These are phyloP conservation scores for Mustelus asterias DNA, from an alignment of 2,113 vertebrate species.

Conservation along the genomic window DNA sequence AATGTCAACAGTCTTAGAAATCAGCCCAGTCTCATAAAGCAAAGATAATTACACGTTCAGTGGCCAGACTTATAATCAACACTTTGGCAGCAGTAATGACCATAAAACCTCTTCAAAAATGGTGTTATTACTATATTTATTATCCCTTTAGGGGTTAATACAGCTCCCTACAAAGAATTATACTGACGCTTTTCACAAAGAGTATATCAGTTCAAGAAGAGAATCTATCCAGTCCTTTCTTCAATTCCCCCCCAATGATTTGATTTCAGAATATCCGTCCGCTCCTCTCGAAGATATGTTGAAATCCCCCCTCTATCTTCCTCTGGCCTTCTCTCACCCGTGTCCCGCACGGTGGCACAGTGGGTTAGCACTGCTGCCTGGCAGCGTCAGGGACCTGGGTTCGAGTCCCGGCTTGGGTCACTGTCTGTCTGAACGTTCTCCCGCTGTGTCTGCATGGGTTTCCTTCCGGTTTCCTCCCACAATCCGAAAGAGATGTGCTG, in stretches of 20 bases:
- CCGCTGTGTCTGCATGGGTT: too few species aligned
- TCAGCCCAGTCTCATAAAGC: constrained; percentile 4
- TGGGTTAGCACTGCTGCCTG: too few species aligned
- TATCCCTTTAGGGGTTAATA: constrained; percentile 17
- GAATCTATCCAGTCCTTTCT: not conserved
- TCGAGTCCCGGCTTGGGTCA: too few species aligned
- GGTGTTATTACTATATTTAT: constrained; percentile 18
- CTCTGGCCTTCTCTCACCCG: not conserved
- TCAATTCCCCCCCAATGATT: not conserved
- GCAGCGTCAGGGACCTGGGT: too few species aligned
- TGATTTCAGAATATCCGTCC: not conserved
- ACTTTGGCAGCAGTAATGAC: not conserved
- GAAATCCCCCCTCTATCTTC: not conserved
- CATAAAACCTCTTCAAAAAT: constrained; percentile 21
- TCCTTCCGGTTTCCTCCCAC: too few species aligned
- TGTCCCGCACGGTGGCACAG: too few species aligned
- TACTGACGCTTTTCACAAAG: not conserved
- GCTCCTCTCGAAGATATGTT: not conserved
- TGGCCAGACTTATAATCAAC: constrained; percentile 17
- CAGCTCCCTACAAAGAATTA: not conserved
- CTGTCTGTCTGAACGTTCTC: too few species aligned
- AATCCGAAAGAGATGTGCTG: too few species aligned
- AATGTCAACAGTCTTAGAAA: constrained; percentile 5
- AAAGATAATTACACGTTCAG: not conserved
- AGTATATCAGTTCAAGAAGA: not conserved